Evolutionary conservation across 2,888 invertebrate genomes (phyloP).

Genomic region (Cantharis nigra): DNA sequence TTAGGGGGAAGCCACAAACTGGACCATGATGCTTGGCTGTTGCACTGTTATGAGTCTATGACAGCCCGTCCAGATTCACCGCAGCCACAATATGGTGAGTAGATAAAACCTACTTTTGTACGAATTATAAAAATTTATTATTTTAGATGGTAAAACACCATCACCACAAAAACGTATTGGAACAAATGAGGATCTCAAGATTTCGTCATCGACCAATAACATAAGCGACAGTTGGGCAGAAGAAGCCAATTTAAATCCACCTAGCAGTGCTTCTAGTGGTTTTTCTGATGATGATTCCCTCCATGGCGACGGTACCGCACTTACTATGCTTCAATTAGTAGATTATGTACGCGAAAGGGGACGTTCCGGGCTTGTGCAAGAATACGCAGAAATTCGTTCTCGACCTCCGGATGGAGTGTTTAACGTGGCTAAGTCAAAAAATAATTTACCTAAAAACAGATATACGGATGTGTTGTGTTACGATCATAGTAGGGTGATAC

Average conservation of each 20-base stretch:
- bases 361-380: constrained; percentile 79
- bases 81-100: constrained; percentile 49
- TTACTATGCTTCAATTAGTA: constrained; percentile 75
- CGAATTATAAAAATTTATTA: background rate
- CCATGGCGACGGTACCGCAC: constrained; percentile 68
- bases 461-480: constrained; percentile 97
- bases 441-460: constrained; percentile 81
- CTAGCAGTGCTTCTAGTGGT: constrained; percentile 77
- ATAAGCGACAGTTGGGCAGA: constrained; percentile 57
- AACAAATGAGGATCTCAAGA: constrained; percentile 56
- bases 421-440: constrained; percentile 77
- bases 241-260: constrained; percentile 65
- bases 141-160: constrained; percentile 52
- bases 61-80: constrained; percentile 64
- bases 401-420: constrained; percentile 87
- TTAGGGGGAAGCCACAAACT: constrained; percentile 86
- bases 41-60: constrained; percentile 68
- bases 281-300: constrained; percentile 91
- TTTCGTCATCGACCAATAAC: constrained; percentile 53
- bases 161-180: constrained; percentile 51
- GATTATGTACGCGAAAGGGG: constrained; percentile 76
- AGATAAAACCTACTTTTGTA: background rate
- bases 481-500: constrained; percentile 90
- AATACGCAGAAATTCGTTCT: constrained; percentile 85
- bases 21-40: constrained; percentile 90